Percentiles rank a stretch among this genome's conserved stretches.
Conservation (phyloP, 2,888 invertebrate species). For the Lycia hirtaria region DNA sequence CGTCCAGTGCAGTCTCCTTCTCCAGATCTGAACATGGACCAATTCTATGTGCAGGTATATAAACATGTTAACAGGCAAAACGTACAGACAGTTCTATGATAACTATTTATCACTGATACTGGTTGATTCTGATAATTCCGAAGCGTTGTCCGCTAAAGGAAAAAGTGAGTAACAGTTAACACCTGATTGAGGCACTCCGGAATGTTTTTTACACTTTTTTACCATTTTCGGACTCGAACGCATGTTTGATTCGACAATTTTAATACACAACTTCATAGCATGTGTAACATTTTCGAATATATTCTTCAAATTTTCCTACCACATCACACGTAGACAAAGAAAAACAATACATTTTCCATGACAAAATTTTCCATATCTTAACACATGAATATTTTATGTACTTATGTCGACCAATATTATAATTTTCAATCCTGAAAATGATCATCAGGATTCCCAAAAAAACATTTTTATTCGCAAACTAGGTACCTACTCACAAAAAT, state of each 20-base stretch:
- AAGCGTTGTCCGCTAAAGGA: conserved; percentile 19
- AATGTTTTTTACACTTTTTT: conserved; percentile 2
- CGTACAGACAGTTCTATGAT: conserved; percentile 22
- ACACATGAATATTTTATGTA: too few relatives aligned
- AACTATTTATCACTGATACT: conserved; percentile 25
- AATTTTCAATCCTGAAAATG: neutral
- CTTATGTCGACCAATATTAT: too few relatives aligned
- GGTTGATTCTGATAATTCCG: conserved; percentile 22
- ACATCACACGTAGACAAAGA: too few relatives aligned
- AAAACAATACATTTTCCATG: too few relatives aligned
- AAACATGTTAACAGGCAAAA: conserved; percentile 25
- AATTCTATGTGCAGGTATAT: conserved; percentile 55
- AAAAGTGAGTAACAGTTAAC: conserved; percentile 24
- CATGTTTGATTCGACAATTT: neutral
- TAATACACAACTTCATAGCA: neutral
- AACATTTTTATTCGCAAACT: neutral
- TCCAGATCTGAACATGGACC: conserved; percentile 78
- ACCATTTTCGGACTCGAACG: neutral
- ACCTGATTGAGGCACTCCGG: conserved; percentile 6
- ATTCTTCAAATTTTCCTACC: neutral
- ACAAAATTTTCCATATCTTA: too few relatives aligned
- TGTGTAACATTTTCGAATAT: neutral
- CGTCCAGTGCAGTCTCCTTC: conserved; percentile 73
- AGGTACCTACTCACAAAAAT: too few relatives aligned
- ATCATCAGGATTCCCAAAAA: neutral